These are phyloP conservation scores for Drosophila bifasciata DNA, from an alignment of 1,140 invertebrate species.

Conservation along the genomic window DNA sequence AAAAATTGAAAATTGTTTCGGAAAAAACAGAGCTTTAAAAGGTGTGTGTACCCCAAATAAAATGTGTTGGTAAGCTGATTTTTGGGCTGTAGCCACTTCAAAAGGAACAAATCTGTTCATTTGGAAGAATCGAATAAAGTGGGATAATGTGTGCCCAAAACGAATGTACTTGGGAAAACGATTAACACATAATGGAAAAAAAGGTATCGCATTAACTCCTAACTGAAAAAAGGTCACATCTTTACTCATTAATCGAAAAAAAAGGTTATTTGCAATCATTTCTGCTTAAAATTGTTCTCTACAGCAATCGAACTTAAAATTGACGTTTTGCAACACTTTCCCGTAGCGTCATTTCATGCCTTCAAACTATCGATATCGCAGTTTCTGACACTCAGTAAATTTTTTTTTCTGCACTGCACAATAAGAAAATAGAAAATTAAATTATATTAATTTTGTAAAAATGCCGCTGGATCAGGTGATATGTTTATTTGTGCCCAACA, in stretches of 20 bases:
- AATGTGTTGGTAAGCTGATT: constrained; percentile 47
- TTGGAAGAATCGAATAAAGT: constrained; percentile 46
- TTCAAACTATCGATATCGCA: too few relatives aligned
- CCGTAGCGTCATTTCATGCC: too few relatives aligned
- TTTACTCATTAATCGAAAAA: too few relatives aligned
- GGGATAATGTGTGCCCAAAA: constrained; percentile 18
- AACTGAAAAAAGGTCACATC: too few relatives aligned
- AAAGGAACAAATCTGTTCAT: constrained; percentile 44
- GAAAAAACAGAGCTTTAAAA: constrained; percentile 59
- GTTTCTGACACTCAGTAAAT: not conserved
- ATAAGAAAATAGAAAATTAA: not conserved
- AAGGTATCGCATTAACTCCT: not conserved
- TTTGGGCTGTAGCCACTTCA: constrained; percentile 46
- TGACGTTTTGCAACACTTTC: too few relatives aligned
- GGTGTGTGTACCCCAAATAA: constrained; percentile 12
- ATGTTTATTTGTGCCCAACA: constrained; percentile 13
- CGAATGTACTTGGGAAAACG: not conserved
- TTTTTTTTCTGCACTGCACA: not conserved
- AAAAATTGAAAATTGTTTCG: constrained; percentile 47
- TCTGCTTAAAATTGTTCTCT: too few relatives aligned
- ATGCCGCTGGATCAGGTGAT: constrained; percentile 56
- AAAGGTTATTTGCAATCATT: too few relatives aligned
- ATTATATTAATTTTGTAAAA: not conserved
- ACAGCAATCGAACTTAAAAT: too few relatives aligned
- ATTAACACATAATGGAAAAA: constrained; percentile 34